phyloP scores from a whole-genome alignment of 2,113 vertebrate species.

The Thalassarche chlororhynchos region DNA sequence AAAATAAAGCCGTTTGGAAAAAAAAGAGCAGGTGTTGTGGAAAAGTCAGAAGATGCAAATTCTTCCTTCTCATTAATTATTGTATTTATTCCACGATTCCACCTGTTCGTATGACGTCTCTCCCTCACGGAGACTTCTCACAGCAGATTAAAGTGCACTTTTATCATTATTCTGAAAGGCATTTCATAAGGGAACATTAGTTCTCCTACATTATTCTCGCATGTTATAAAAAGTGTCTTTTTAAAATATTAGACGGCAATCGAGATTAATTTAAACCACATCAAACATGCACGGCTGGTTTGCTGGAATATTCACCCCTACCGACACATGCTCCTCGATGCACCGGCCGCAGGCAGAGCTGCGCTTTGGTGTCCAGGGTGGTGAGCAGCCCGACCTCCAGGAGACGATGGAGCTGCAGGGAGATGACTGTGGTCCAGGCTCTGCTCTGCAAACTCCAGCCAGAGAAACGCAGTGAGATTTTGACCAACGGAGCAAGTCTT shows the following conservation, averaged over 20 bases:
- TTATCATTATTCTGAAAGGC: constrained; percentile 13
- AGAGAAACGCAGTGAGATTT: fast-evolving
- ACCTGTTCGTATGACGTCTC: background rate
- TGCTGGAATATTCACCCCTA: background rate
- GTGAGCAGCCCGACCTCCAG: no score
- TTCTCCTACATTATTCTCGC: constrained; percentile 47
- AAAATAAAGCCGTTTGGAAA: background rate
- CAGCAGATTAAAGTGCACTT: constrained; percentile 40
- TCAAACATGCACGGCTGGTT: background rate
- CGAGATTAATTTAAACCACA: constrained; percentile 27
- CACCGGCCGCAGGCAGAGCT: background rate
- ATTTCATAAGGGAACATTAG: constrained; percentile 30
- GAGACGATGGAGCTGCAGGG: fast-evolving
- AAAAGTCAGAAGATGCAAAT: constrained; percentile 9
- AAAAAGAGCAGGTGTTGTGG: background rate
- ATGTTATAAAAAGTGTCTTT: constrained; percentile 42
- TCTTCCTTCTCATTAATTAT: background rate
- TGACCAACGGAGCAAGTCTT: fast-evolving
- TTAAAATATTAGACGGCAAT: constrained; percentile 39
- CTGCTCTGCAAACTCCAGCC: background rate
- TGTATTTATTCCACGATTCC: constrained; percentile 18
- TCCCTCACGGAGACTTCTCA: background rate
- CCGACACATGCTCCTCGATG: fast-evolving
- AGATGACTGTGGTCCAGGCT: fast-evolving
- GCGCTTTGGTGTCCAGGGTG: fast-evolving